These are phyloP conservation scores for Danaus plexippus DNA, from an alignment of 1,140 invertebrate species.

Conservation along the genomic window DNA sequence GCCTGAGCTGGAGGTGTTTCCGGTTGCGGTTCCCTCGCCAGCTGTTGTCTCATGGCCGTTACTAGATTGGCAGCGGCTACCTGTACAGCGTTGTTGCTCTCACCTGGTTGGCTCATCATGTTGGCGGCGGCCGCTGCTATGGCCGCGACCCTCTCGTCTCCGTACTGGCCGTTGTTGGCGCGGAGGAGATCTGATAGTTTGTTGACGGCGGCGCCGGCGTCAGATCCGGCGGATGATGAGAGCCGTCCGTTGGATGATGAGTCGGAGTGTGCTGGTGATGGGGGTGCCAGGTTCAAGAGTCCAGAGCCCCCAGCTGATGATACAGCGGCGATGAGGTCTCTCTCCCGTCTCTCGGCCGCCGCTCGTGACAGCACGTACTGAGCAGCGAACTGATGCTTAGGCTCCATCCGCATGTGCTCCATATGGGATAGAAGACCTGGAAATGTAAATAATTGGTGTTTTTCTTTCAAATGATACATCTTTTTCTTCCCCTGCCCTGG, in stretches of 20 bases:
- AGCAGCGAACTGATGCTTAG: constrained; percentile 95
- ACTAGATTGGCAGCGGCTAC: constrained; percentile 84
- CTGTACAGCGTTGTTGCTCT: constrained; percentile 74
- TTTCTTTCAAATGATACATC: no score
- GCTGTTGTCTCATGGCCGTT: constrained; percentile 82
- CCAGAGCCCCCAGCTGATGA: constrained; percentile 74
- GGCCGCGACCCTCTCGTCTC: constrained; percentile 81
- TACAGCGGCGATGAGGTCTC: constrained; percentile 83
- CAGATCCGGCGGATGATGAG: constrained; percentile 83
- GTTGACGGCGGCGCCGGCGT: constrained; percentile 81
- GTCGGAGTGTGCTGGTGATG: constrained; percentile 87
- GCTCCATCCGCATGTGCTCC: constrained; percentile 97
- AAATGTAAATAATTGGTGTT: constrained; percentile 21
- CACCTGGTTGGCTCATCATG: constrained; percentile 74
- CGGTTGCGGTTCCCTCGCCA: constrained; percentile 71
- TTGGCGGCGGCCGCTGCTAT: constrained; percentile 81
- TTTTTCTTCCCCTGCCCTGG: constrained; percentile 68
- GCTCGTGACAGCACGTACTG: constrained; percentile 93
- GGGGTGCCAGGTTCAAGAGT: constrained; percentile 75
- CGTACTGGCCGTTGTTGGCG: constrained; percentile 73
- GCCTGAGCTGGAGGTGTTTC: constrained; percentile 64
- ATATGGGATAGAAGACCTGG: constrained; percentile 92
- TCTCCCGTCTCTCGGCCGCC: constrained; percentile 88
- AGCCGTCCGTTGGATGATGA: constrained; percentile 84
- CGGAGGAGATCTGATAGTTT: constrained; percentile 80